These are phyloP conservation scores for Micrastur ruficollis DNA, from an alignment of 2,797 vertebrate species.

Conservation along the genomic window DNA sequence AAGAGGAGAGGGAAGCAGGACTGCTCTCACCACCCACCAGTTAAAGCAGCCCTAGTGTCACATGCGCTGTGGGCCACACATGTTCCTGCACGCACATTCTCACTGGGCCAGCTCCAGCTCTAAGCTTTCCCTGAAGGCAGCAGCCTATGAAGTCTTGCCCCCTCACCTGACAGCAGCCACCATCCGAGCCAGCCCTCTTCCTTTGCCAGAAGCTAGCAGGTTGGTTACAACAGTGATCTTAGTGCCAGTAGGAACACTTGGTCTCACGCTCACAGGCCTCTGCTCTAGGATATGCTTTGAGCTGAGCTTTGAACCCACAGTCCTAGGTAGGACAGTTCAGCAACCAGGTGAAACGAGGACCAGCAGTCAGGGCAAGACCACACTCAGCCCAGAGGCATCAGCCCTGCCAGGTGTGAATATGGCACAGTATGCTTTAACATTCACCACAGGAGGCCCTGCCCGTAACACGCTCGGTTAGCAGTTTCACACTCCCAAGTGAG, in stretches of 20 bases:
- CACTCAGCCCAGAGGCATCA: background rate
- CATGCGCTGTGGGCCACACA: fast-evolving
- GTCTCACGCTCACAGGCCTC: background rate
- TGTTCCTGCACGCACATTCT: fast-evolving
- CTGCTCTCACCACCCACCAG: background rate
- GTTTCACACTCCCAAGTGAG: background rate
- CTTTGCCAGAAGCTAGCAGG: background rate
- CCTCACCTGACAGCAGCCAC: background rate
- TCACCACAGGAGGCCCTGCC: background rate
- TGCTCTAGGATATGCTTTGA: background rate
- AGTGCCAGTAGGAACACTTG: background rate
- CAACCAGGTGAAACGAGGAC: background rate
- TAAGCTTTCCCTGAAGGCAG: background rate
- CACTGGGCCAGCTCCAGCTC: background rate
- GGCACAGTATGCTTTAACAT: background rate
- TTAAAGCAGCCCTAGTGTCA: background rate
- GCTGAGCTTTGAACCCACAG: background rate
- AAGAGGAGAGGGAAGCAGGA: background rate
- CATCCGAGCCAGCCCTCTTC: background rate
- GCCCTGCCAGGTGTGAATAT: background rate
- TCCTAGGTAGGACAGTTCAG: background rate
- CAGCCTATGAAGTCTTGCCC: background rate
- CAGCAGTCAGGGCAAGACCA: background rate
- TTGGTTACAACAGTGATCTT: background rate
- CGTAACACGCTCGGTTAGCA: fast-evolving